These are phyloP conservation scores for Hypsibius dujardini DNA, from an alignment of 1,140 invertebrate species.

Conservation along the genomic window DNA sequence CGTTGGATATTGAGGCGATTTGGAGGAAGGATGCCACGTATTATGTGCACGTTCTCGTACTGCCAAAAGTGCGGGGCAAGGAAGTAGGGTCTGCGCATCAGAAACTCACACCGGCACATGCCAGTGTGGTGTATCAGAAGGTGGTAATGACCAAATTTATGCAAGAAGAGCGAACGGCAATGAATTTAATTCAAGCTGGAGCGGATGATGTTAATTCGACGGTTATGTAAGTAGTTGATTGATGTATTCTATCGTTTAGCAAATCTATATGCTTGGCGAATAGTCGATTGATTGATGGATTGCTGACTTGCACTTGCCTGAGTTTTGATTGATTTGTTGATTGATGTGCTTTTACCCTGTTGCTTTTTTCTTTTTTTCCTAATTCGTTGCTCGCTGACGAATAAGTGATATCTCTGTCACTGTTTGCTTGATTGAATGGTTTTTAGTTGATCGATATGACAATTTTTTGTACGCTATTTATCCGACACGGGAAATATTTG, in stretches of 20 bases:
- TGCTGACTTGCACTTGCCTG: not conserved
- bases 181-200: not conserved
- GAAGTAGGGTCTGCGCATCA: not conserved
- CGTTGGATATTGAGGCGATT: not conserved
- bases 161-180: conserved; percentile 8
- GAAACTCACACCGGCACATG: not conserved
- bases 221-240: not conserved
- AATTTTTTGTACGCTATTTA: not conserved
- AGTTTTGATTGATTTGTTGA: not conserved
- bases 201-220: not conserved
- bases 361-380: not conserved
- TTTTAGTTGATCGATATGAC: not conserved
- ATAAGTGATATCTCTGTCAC: not conserved
- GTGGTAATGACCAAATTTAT: not conserved
- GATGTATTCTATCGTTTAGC: not conserved
- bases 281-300: not conserved
- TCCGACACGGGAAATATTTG: no score
- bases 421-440: not conserved
- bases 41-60: not conserved
- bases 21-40: not conserved
- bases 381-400: not conserved
- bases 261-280: not conserved
- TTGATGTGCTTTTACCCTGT: not conserved
- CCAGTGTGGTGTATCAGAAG: conserved; percentile 13
- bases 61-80: not conserved